A percentile compares a stretch with the other conserved stretches of the same genome.
Evolutionary conservation across 1,140 invertebrate species (phyloP).

Genomic region (Leptoteleia sp.): DNA sequence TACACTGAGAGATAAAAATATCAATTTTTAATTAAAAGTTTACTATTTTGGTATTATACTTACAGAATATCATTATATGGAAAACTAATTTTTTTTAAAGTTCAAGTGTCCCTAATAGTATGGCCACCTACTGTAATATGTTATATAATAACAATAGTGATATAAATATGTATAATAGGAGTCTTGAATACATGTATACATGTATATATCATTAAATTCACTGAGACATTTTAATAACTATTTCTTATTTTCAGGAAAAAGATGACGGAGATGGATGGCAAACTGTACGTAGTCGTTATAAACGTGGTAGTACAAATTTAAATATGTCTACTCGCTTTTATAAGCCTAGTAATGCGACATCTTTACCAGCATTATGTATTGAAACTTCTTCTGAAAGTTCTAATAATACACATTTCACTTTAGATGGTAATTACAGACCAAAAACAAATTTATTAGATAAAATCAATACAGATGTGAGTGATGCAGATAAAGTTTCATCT

Average conservation of each 20-base stretch:
- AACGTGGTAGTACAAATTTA: conserved; percentile 77
- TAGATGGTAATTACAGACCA: conserved; percentile 66
- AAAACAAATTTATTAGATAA: conserved; percentile 67
- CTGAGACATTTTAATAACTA: neutral
- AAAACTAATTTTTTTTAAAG: too few species aligned
- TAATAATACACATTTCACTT: conserved; percentile 74
- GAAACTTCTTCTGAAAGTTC: conserved; percentile 77
- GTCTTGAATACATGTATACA: too few species aligned
- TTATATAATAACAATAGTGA: too few species aligned
- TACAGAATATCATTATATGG: too few species aligned
- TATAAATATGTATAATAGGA: too few species aligned
- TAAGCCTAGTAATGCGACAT: conserved; percentile 82
- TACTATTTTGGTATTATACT: too few species aligned
- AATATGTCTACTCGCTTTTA: conserved; percentile 81
- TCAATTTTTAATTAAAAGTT: too few species aligned
- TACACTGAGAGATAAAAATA: too few species aligned
- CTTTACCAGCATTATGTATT: conserved; percentile 82
- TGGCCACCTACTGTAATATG: too few species aligned
- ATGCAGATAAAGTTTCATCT: conserved; percentile 68
- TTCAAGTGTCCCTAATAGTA: too few species aligned
- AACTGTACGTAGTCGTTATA: conserved; percentile 83
- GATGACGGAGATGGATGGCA: conserved; percentile 84
- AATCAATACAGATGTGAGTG: conserved; percentile 64
- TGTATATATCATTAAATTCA: neutral
- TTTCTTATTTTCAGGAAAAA: conserved; percentile 51